Evolutionary conservation across 2,888 invertebrate genomes (phyloP).

Genomic region (Dicyrtoma fusca): DNA sequence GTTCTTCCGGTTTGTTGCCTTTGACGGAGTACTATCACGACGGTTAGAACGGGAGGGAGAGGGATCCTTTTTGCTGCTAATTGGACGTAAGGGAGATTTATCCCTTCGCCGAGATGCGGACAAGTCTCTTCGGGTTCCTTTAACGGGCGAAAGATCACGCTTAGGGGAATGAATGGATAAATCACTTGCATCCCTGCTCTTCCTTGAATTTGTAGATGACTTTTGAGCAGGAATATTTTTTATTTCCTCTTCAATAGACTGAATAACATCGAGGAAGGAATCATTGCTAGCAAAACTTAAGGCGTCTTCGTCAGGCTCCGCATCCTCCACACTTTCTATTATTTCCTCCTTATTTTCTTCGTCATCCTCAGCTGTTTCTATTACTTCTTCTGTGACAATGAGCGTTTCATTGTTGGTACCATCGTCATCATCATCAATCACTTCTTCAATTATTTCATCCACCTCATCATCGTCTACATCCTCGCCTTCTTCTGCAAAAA

Average conservation of each 20-base stretch:
- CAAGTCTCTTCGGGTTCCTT: neutral
- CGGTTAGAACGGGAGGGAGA: constrained; percentile 7
- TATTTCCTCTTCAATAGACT: constrained; percentile 38
- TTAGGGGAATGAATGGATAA: constrained; percentile 1
- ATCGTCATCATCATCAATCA: constrained; percentile 39
- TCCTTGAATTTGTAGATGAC: neutral
- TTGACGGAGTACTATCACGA: constrained; percentile 15
- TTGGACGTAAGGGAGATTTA: neutral
- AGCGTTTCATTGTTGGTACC: constrained; percentile 29
- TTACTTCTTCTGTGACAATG: constrained; percentile 25
- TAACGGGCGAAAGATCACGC: constrained; percentile 2
- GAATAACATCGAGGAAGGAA: constrained; percentile 38
- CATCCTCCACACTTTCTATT: constrained; percentile 7
- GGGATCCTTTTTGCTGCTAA: constrained; percentile 1
- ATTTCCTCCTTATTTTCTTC: constrained; percentile 16
- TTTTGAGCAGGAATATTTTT: neutral
- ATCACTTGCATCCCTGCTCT: neutral
- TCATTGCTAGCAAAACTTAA: constrained; percentile 43
- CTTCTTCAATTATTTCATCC: constrained; percentile 54
- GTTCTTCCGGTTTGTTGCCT: neutral
- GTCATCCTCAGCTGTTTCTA: constrained; percentile 31
- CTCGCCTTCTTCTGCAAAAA: constrained; percentile 43
- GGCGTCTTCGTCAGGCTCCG: constrained; percentile 37
- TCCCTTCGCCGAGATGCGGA: neutral
- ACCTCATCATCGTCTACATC: constrained; percentile 53